These are phyloP conservation scores for Sinonovacula constricta DNA, from an alignment of 1,140 invertebrate species.

Conservation along the genomic window DNA sequence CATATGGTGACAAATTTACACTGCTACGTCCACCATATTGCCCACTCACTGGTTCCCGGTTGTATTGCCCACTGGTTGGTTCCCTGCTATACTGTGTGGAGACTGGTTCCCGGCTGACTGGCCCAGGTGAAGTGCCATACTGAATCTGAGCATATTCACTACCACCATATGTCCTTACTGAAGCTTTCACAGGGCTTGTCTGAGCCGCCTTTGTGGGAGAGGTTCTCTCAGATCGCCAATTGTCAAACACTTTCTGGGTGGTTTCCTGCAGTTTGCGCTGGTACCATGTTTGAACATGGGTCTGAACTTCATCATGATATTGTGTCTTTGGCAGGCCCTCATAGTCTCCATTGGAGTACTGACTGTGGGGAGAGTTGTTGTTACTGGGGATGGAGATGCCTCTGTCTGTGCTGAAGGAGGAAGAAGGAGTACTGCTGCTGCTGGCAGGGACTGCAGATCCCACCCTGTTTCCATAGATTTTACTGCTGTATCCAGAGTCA, in stretches of 20 bases:
- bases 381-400: slow-evolving; percentile 65
- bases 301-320: slow-evolving; percentile 55
- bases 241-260: slow-evolving; percentile 56
- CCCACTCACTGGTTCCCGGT: too few species aligned
- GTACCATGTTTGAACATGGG: slow-evolving; percentile 70
- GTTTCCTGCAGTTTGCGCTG: slow-evolving; percentile 68
- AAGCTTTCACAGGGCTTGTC: slow-evolving; percentile 14
- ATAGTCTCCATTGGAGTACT: slow-evolving; percentile 56
- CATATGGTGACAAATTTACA: background rate
- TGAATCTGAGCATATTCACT: slow-evolving; percentile 42
- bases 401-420: slow-evolving; percentile 72
- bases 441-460: slow-evolving; percentile 50
- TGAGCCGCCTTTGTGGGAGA: background rate
- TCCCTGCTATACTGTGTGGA: too few species aligned
- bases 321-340: slow-evolving; percentile 47
- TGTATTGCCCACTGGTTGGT: too few species aligned
- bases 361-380: slow-evolving; percentile 64
- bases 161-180: slow-evolving; percentile 36
- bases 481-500: slow-evolving; percentile 75
- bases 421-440: slow-evolving; percentile 68
- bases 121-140: too few species aligned
- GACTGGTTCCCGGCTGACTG: too few species aligned
- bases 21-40: background rate
- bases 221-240: slow-evolving; percentile 28
- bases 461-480: slow-evolving; percentile 59